These are phyloP conservation scores for Holothuria glaberrima DNA, from an alignment of 35 echinoderm and acorn worm genomes.

Conservation along the genomic window DNA sequence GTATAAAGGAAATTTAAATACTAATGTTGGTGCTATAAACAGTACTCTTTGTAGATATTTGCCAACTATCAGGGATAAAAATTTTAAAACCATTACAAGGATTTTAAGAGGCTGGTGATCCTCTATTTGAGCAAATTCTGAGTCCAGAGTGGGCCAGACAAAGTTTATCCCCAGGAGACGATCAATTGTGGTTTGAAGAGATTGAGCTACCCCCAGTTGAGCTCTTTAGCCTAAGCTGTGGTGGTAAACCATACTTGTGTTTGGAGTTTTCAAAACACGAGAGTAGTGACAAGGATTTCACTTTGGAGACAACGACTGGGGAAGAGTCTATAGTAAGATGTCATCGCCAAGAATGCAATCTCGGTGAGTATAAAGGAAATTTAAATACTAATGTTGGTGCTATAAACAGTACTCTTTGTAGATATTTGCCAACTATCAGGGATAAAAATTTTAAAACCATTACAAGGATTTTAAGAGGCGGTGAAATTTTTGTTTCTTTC, in stretches of 20 bases:
- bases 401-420: too few species aligned
- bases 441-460: too few species aligned
- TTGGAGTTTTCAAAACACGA: conserved; percentile 34
- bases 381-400: too few species aligned
- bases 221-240: conserved; percentile 25
- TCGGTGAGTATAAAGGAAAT: too few species aligned
- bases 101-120: not conserved
- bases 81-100: too few species aligned
- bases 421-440: too few species aligned
- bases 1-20: too few species aligned
- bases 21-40: too few species aligned
- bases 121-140: conserved; percentile 29
- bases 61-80: too few species aligned
- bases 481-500: not conserved
- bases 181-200: conserved; percentile 10
- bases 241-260: conserved; percentile 9
- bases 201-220: conserved; percentile 13
- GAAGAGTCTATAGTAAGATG: conserved; percentile 3
- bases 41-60: too few species aligned
- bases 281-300: not conserved
- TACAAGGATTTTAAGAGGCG: too few species aligned
- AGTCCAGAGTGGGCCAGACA: not conserved
- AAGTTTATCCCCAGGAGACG: not conserved
- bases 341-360: not conserved
- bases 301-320: conserved; percentile 7